A percentile compares a stretch with the other conserved stretches of the same genome.
These are phyloP conservation scores for Branchellion lobata DNA, from an alignment of 2,888 invertebrate genomes.

Conservation along the genomic window DNA sequence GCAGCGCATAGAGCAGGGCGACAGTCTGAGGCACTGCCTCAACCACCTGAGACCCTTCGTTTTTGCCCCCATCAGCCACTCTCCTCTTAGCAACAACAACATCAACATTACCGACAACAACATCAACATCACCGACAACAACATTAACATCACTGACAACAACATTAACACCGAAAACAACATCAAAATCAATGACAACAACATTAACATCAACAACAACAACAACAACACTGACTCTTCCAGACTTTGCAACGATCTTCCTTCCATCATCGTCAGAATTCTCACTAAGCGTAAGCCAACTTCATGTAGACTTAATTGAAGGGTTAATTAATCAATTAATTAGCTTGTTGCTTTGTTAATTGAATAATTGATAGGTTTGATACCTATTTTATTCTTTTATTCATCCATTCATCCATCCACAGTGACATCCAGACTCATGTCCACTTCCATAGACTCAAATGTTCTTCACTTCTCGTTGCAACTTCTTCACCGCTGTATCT, in stretches of 20 bases:
- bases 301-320: no score
- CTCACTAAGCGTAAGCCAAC: background rate
- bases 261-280: background rate
- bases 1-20: constrained; percentile 58
- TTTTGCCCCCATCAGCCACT: constrained; percentile 26
- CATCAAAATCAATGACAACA: background rate
- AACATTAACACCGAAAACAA: no score
- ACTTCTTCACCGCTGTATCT: background rate
- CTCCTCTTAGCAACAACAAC: background rate
- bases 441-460: background rate
- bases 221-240: background rate
- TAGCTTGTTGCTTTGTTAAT: background rate
- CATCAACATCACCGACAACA: background rate
- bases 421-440: background rate
- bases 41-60: constrained; percentile 72
- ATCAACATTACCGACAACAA: background rate
- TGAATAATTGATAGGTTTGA: no score
- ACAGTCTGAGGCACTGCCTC: constrained; percentile 66
- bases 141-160: background rate
- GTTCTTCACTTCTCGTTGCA: background rate
- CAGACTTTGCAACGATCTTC: background rate
- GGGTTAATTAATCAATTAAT: background rate
- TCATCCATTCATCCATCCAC: background rate
- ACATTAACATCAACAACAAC: background rate
- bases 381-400: no score